Conservation (phyloP, 2,797 vertebrate species). For the Picus viridis region DNA sequence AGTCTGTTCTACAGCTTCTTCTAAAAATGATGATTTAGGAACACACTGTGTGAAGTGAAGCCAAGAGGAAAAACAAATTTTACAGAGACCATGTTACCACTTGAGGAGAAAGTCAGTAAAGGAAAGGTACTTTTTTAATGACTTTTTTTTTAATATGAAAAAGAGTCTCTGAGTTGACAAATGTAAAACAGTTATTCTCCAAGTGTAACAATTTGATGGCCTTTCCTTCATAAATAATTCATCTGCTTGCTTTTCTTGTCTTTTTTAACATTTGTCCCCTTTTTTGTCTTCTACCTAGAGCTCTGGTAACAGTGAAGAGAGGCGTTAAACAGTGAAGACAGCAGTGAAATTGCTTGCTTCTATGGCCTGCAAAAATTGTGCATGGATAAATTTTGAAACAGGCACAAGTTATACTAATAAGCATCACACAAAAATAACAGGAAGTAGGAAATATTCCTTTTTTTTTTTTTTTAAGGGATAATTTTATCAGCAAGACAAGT, state of each 20-base stretch:
- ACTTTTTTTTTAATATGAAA: neutral
- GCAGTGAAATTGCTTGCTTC: neutral
- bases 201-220: neutral
- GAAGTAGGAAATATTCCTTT: neutral
- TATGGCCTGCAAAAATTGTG: neutral
- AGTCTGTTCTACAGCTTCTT: neutral
- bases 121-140: neutral
- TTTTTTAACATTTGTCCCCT: neutral
- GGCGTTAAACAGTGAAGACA: neutral
- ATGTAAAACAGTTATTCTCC: neutral
- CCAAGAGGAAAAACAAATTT: neutral
- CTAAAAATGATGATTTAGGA: neutral
- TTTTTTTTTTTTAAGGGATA: neutral
- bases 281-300: neutral
- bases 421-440: neutral
- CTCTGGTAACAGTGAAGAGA: neutral
- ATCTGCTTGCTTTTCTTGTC: neutral
- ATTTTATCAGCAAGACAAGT: neutral
- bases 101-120: neutral
- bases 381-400: neutral
- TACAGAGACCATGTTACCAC: neutral
- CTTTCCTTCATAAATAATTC: neutral
- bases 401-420: neutral
- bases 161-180: neutral
- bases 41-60: neutral